A percentile compares a stretch with the other conserved stretches of the same genome.
Evolutionary conservation across 2,113 vertebrate genomes (phyloP).

Genomic region (Pterophyllum scalare): DNA sequence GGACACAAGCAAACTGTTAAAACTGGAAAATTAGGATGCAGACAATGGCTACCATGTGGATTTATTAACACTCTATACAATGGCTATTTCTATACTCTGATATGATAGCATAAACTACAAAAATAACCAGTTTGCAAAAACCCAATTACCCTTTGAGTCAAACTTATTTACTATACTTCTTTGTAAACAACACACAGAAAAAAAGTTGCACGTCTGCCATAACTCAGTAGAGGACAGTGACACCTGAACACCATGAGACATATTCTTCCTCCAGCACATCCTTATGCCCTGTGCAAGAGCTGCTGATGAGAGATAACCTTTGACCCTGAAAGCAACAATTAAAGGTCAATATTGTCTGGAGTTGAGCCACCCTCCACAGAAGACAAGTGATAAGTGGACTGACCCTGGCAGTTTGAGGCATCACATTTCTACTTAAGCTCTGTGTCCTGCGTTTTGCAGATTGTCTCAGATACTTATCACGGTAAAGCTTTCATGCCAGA

Average conservation of each 20-base stretch:
- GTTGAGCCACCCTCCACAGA: constrained; percentile 11
- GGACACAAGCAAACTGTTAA: neutral
- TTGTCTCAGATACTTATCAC: constrained; percentile 32
- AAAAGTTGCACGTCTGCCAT: neutral
- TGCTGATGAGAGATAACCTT: constrained; percentile 60
- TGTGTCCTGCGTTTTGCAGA: constrained; percentile 1
- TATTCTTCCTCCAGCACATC: constrained; percentile 34
- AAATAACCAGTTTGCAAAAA: neutral
- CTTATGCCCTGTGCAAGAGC: constrained; percentile 32
- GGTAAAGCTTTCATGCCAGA: neutral
- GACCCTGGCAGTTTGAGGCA: constrained; percentile 30
- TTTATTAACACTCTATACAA: neutral
- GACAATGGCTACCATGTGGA: neutral
- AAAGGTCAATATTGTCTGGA: constrained; percentile 50
- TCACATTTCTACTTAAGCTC: constrained; percentile 43
- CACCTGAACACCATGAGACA: neutral
- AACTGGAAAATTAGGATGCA: too few relatives aligned
- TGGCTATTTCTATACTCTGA: neutral
- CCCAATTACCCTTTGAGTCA: neutral
- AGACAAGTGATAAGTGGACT: constrained; percentile 34
- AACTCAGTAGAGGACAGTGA: neutral
- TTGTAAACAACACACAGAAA: neutral
- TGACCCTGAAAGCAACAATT: constrained; percentile 52
- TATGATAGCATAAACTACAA: neutral
- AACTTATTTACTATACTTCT: neutral